phyloP scores from a whole-genome alignment of 1,140 invertebrate genomes.

The Campoletis sonorensis region DNA sequence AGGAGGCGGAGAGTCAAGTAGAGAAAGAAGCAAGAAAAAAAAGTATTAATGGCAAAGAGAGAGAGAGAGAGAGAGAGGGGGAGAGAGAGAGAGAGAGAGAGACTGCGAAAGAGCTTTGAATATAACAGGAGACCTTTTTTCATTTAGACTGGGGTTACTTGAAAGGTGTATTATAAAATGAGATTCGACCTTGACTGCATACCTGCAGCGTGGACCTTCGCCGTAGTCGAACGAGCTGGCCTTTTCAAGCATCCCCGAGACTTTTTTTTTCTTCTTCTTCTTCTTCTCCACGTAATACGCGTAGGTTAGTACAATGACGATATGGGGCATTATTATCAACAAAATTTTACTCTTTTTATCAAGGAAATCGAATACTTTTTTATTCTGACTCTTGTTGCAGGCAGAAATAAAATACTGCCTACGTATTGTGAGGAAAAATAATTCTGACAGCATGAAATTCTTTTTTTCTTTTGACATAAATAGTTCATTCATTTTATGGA shows the following conservation, averaged over 20 bases:
- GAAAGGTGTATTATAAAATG: constrained; percentile 15
- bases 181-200: constrained; percentile 26
- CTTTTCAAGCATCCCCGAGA: neutral
- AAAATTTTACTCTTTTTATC: neutral
- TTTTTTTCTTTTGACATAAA: too few relatives aligned
- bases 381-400: neutral
- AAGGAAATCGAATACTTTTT: neutral
- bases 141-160: neutral
- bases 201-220: neutral
- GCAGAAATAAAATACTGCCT: too few relatives aligned
- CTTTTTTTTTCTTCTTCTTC: constrained; percentile 22
- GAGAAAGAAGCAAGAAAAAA: neutral
- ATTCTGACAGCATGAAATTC: too few relatives aligned
- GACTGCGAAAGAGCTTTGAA: neutral
- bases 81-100: neutral
- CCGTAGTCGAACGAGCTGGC: neutral
- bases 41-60: constrained; percentile 17
- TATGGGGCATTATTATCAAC: neutral
- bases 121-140: constrained; percentile 19
- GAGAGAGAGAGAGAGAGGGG: neutral
- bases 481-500: too few relatives aligned
- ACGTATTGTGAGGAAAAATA: too few relatives aligned
- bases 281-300: neutral
- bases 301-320: neutral
- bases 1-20: neutral